Conservation (phyloP, 1,140 invertebrate species). For the Atta cephalotes region DNA sequence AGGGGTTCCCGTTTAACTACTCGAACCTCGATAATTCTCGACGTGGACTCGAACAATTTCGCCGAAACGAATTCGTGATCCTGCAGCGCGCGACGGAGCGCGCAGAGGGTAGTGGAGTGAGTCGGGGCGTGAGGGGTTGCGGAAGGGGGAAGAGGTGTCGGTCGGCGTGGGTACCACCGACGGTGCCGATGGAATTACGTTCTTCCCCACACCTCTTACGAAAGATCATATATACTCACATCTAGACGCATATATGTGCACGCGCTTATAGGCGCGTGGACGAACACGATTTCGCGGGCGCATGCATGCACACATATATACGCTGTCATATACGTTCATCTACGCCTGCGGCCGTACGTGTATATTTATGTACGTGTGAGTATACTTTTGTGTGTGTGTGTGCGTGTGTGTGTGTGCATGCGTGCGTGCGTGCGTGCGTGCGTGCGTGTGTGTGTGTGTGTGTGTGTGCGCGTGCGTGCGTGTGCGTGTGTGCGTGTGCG, state of each 20-base stretch:
- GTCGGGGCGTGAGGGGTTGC: not conserved
- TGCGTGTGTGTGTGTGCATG: not conserved
- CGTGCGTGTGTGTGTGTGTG: not conserved
- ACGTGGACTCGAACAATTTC: constrained; percentile 74
- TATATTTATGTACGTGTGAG: not conserved
- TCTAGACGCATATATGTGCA: constrained; percentile 49
- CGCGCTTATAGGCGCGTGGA: constrained; percentile 41
- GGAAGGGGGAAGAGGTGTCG: constrained; percentile 24
- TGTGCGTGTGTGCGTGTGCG: not conserved
- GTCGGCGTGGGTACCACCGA: constrained; percentile 72
- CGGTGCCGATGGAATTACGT: constrained; percentile 76
- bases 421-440: too few relatives aligned
- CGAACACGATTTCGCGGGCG: not conserved
- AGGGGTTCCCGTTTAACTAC: constrained; percentile 65
- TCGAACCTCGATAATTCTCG: constrained; percentile 69
- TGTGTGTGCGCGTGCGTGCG: not conserved
- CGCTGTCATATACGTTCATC: not conserved
- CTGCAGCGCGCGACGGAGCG: constrained; percentile 14
- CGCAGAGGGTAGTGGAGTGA: not conserved
- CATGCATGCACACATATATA: not conserved
- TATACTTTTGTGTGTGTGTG: not conserved
- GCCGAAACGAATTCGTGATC: constrained; percentile 75
- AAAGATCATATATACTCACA: constrained; percentile 67
- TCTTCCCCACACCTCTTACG: constrained; percentile 66
- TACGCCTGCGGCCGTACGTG: too few relatives aligned